Base-by-base conservation (phyloP, 2,888 invertebrate genomes). In the Eupeodes latifasciatus region DNA sequence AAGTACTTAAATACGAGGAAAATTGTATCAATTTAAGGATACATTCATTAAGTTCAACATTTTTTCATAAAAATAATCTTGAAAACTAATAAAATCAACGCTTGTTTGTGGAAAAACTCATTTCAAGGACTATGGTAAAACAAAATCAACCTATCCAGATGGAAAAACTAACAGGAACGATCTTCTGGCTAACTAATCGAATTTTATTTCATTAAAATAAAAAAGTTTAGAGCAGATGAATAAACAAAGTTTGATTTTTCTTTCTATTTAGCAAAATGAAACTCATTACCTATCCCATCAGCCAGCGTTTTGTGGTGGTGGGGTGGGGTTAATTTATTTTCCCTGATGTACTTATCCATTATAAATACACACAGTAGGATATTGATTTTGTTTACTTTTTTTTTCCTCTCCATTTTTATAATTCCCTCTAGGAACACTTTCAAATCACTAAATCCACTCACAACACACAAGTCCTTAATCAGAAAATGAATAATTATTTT, bases 401-500 rank as follows among this genome's bases (percentile, higher is more conserved):
- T 57, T 34, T 7, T 14, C 11, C 11, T 10, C 19, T 27, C 0
- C 12, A 57, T 57, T 57, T 57, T 19, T 19, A 19, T 12, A 57
- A 57, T 57, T 57, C 57, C 57, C 57, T 12, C 12, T 5, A 34
- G 57, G 3, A 57, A 57, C 14, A 57, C 6, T 34, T 57, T 57
- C 57, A 57, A 57, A 57, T 57, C 57, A 57, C 27, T 14, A 57
- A 55, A 27, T 55, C 19, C 55, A 55, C 55, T 55, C 55, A 55
- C 27, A 55, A 57, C 0, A 27, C 27, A 27, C 27, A 57, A 57
- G 7, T 57, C 2, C 57, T 34, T 57, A 57, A 57, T 57, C 57
- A 57, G 27, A 57, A 40, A 57, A 57, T 27, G 12, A 27, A 57
- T 57, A 57, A 57, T 57, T 27, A 57, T 27, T 34, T 5, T 57